phyloP scores from a whole-genome alignment of 2,113 vertebrate species.

The Actenoides hombroni region DNA sequence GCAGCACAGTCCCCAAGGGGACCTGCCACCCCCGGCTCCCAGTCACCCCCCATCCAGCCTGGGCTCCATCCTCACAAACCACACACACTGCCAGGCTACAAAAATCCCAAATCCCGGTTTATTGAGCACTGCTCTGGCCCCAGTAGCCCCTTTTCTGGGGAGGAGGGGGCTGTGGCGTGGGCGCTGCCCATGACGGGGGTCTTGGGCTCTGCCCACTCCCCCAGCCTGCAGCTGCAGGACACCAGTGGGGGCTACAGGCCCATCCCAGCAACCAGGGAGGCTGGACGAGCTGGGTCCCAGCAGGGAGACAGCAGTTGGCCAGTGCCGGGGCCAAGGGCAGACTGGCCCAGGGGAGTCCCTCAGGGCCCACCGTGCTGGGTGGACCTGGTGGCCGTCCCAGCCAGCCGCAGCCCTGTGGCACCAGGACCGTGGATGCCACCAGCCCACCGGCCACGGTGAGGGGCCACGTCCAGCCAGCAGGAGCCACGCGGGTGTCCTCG shows the following conservation, averaged over 20 bases:
- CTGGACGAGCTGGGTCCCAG: not conserved
- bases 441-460: fast-evolving
- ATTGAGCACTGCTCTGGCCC: not conserved
- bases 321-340: too few species aligned
- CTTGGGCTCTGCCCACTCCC: not conserved
- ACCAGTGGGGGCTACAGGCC: not conserved
- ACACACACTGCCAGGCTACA: not conserved
- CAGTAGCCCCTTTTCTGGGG: not conserved
- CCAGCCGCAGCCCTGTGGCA: fast-evolving
- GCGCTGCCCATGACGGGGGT: fast-evolving
- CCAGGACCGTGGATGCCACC: fast-evolving
- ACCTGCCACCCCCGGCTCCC: not conserved
- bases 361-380: fast-evolving
- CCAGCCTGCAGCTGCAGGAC: not conserved
- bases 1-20: not conserved
- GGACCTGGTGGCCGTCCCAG: not conserved
- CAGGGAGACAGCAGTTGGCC: not conserved
- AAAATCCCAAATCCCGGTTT: not conserved
- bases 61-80: not conserved
- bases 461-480: fast-evolving
- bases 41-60: not conserved
- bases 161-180: not conserved
- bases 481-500: fast-evolving
- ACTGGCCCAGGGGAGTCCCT: not conserved
- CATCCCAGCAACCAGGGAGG: not conserved